Evolutionary conservation across 2,113 vertebrate species (phyloP).

Genomic region (Petaurus breviceps): DNA sequence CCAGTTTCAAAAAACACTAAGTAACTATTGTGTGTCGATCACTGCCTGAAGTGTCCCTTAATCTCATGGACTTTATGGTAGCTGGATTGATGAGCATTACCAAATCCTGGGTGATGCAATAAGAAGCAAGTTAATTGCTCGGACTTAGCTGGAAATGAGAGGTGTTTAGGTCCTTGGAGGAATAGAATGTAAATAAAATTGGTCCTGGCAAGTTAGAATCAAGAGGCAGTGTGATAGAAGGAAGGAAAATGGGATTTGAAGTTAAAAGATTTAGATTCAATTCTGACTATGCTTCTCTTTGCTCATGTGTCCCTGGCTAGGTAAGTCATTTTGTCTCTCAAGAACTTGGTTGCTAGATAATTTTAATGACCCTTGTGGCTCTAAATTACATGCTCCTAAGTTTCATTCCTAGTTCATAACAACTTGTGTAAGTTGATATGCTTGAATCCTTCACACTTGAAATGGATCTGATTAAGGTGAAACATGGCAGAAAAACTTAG

Average conservation of each 20-base stretch:
- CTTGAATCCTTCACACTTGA: neutral
- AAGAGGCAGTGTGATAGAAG: neutral
- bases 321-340: neutral
- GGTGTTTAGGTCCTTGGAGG: neutral
- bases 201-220: neutral
- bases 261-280: neutral
- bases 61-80: neutral
- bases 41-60: neutral
- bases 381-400: neutral
- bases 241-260: neutral
- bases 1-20: neutral
- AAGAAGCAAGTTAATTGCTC: neutral
- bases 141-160: neutral
- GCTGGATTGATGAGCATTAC: neutral
- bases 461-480: neutral
- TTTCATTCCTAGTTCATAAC: neutral
- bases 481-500: neutral
- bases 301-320: neutral
- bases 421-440: neutral
- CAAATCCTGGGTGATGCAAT: neutral
- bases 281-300: neutral
- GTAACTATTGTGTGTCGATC: neutral
- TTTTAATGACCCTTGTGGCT: neutral
- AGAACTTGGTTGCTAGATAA: neutral
- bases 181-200: neutral